Conservation (phyloP, 2,113 vertebrate species). For the Castor canadensis region DNA sequence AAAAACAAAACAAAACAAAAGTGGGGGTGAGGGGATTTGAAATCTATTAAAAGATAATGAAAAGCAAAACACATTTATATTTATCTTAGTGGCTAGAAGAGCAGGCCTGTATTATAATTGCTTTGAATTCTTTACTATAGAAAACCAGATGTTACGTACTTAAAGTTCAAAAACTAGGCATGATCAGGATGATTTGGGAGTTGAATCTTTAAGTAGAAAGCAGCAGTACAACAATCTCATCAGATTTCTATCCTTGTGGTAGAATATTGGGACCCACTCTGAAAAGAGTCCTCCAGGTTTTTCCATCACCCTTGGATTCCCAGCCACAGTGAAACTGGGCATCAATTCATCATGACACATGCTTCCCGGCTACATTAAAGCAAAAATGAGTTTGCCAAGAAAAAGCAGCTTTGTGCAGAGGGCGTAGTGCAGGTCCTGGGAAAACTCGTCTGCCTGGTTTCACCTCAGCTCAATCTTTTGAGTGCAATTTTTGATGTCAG, state of each 20-base stretch:
- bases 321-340: neutral
- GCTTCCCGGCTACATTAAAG: conserved; percentile 45
- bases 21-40: neutral
- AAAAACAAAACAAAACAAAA: neutral
- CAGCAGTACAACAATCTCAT: neutral
- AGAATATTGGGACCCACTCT: neutral
- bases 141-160: neutral
- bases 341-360: neutral
- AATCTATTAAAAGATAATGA: neutral
- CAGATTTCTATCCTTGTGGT: neutral
- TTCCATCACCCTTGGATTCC: neutral
- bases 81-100: neutral
- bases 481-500: conserved; percentile 17
- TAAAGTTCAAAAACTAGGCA: neutral
- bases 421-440: neutral
- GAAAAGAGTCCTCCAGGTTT: neutral
- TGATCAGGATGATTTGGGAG: neutral
- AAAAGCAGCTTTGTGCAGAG: conserved; percentile 36
- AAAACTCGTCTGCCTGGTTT: conserved; percentile 55
- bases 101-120: neutral
- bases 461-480: conserved; percentile 20
- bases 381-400: conserved; percentile 50
- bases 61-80: neutral
- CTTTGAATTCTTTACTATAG: neutral
- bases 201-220: neutral